A percentile compares a stretch with the other conserved stretches of the same genome.
Evolutionary conservation across 2,797 vertebrate species (phyloP).

Genomic region (Atherinosoma microstoma): DNA sequence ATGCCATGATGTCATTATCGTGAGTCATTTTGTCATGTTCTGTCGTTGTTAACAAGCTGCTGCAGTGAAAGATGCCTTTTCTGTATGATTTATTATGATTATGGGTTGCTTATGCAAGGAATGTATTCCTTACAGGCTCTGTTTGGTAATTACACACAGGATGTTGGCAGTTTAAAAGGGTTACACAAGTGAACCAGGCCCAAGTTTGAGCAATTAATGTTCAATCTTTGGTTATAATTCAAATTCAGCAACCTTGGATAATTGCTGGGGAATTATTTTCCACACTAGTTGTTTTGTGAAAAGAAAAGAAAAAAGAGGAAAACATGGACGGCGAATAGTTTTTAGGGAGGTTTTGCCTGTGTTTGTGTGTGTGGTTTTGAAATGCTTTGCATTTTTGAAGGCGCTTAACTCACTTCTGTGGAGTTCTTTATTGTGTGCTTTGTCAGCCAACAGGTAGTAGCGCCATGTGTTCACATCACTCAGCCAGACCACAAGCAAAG

Average conservation of each 20-base stretch:
- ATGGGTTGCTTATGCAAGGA: constrained; percentile 40
- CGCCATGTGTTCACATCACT: constrained; percentile 62
- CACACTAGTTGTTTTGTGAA: not conserved
- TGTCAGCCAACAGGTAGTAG: constrained; percentile 68
- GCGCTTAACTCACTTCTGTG: not conserved
- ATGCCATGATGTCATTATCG: constrained; percentile 67
- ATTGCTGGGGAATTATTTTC: not conserved
- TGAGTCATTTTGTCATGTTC: constrained; percentile 33
- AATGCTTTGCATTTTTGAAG: not conserved
- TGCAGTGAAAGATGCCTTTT: constrained; percentile 48
- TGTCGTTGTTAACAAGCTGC: constrained; percentile 33
- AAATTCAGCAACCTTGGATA: constrained; percentile 14
- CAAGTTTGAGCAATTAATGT: constrained; percentile 20
- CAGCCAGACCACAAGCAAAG: constrained; percentile 47
- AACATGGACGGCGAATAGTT: constrained; percentile 7
- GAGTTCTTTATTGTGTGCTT: constrained; percentile 42
- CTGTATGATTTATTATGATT: constrained; percentile 68
- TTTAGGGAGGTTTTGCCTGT: too few species aligned
- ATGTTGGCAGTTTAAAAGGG: constrained; percentile 44
- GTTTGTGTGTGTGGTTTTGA: not conserved
- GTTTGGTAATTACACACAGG: constrained; percentile 59
- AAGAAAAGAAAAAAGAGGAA: not conserved
- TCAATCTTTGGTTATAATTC: constrained; percentile 12
- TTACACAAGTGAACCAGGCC: constrained; percentile 30
- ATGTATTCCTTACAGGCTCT: constrained; percentile 44